Evolutionary conservation across 2,888 invertebrate species (phyloP).

Genomic region (Allophyes oxyacanthae): DNA sequence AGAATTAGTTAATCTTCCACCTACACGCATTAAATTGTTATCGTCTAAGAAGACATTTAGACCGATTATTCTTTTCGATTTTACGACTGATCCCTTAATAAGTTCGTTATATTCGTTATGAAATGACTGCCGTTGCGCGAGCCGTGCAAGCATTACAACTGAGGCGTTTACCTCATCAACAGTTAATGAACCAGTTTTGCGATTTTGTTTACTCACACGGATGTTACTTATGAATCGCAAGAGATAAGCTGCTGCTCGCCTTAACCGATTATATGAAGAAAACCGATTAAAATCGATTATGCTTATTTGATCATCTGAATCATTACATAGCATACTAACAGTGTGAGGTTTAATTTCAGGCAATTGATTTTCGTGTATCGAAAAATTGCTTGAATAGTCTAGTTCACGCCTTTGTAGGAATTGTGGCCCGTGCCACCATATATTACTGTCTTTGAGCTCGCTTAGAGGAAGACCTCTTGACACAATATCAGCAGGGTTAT

Average conservation of each 20-base stretch:
- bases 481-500: slow-evolving; percentile 17
- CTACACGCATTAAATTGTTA: too few relatives aligned
- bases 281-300: background rate
- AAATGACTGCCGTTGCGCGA: background rate
- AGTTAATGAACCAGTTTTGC: slow-evolving; percentile 6
- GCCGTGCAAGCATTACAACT: background rate
- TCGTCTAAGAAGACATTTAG: too few relatives aligned
- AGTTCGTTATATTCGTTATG: background rate
- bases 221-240: slow-evolving; percentile 5
- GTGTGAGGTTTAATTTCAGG: background rate
- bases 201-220: background rate
- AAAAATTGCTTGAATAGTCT: background rate
- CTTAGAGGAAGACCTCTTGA: slow-evolving; percentile 10
- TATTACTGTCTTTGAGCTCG: background rate
- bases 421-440: slow-evolving; percentile 21
- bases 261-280: background rate
- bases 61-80: too few relatives aligned
- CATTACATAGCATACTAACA: background rate
- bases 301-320: background rate
- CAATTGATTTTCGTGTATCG: background rate
- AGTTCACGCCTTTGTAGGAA: slow-evolving; percentile 5
- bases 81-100: too few relatives aligned
- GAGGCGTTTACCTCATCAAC: slow-evolving; percentile 9
- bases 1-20: too few relatives aligned
- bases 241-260: background rate